Base-by-base conservation (phyloP, 1,140 invertebrate genomes). In the Oncopodura yosiiana region DNA sequence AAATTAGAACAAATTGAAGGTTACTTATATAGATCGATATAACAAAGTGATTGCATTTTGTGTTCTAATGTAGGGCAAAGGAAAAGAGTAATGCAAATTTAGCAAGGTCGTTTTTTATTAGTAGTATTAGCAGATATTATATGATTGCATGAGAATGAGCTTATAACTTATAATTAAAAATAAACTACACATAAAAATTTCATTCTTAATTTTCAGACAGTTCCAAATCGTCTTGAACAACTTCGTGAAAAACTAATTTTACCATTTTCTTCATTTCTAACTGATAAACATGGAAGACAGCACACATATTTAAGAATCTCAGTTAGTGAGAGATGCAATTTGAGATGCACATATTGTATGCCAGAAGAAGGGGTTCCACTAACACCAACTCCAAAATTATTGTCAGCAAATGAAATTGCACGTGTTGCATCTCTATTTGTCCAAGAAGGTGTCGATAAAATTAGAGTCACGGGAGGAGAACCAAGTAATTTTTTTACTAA, bases 261-360 rank as follows among this genome's bases (percentile, higher is more conserved):
- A 1, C 52, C 54, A 0, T 63, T 60, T 34, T 63, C 61, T 23
- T 26, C 54, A 8, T 60, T 63, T 24, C 71, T 89, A 2, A 79
- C 77, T 9, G 95, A 99, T 71, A 77, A 77, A 24, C 93, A 90
- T 76, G 88, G 86, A 4, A 75, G 95, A 52, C 73, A 82, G 57
- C 95, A 99, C 68, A 85, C 81, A 51, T 98, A 99, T 69, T 74
- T 99, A 14, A 75, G 95, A 53, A 95, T 99, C 64, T 97, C 94
- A 0, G 71, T 99, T 14, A 96, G 91, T 3, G 95, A 99, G 71
- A 76, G 82, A 56, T 99, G 95, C 69, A 98, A 98, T 73, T 78
- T 99, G 42, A 76, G 95, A 78, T 99, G 94, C 73, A 77, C 81
- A 45, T 97, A 97, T 69, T 97, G 94, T 69, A 97, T 97, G 94